Evolutionary conservation across 2,797 vertebrate species (phyloP), one percentile per base, ranked within the genome.

Genomic region (Tadarida brasiliensis): DNA sequence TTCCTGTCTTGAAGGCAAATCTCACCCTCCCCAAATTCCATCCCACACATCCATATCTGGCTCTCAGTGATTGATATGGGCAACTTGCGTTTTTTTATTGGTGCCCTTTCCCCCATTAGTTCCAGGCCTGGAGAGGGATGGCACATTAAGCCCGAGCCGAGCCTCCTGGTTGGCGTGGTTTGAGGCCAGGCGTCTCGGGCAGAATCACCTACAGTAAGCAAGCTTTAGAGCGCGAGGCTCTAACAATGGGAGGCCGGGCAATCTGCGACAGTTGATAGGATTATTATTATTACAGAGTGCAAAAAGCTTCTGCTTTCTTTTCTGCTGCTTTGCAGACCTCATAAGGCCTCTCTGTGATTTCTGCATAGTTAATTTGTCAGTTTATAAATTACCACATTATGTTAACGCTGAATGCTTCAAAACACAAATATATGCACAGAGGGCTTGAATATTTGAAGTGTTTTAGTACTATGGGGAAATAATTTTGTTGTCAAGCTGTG

Each of bases 401-500:
- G 83, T 98, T 99, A 98, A 98, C 68, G 22, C 93, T 95, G 98
- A 98, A 98, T 98, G 98, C 97, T 98, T 98, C 98, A 98, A 98
- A 98, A 98, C 98, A 98, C 98, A 99, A 98, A 98, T 98, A 98
- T 98, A 98, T 98, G 98, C 98, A 98, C 98, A 98, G 98, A 98
- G 98, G 98, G 95, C 97, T 98, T 98, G 98, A 98, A 98, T 99
- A 98, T 98, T 98, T 98, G 97, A 98, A 98, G 97, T 98, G 97
- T 97, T 98, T 98, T 98, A 98, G 98, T 98, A 98, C 98, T 98
- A 98, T 88, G 98, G 98, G 98, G 98, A 99, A 99, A 99, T 98
- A 98, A 98, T 98, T 98, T 98, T 98, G 98, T 98, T 98, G 98
- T 99, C 98, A 99, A 99, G 98, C 98, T 98, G 98, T 98, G 98